A percentile compares a stretch with the other conserved stretches of the same genome.
Evolutionary conservation across 2,797 vertebrate genomes (phyloP).

Genomic region (Cirrhinus molitorella): DNA sequence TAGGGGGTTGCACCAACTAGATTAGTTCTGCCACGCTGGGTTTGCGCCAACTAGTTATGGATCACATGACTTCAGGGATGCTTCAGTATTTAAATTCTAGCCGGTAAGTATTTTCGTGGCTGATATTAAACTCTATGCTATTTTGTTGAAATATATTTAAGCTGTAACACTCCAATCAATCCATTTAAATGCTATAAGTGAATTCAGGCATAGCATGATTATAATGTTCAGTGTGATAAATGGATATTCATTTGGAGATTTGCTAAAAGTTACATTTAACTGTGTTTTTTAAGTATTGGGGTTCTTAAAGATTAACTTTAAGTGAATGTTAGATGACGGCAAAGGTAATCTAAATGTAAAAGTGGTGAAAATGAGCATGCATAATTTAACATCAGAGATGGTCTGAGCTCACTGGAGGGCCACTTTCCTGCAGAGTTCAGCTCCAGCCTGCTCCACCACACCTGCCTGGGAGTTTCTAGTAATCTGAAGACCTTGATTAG

Average conservation of each 20-base stretch:
- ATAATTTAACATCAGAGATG: constrained; percentile 21
- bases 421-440: constrained; percentile 20
- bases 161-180: neutral
- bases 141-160: neutral
- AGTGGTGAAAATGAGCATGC: constrained; percentile 1
- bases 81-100: neutral
- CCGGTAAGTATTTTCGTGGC: neutral
- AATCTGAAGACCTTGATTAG: constrained; percentile 1
- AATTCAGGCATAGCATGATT: neutral
- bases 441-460: neutral
- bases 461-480: neutral
- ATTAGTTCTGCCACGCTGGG: constrained; percentile 1
- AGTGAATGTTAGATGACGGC: neutral
- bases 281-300: neutral
- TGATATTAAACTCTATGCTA: neutral
- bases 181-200: neutral
- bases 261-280: neutral
- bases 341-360: constrained; percentile 2
- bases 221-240: neutral
- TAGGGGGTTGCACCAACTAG: constrained; percentile 27
- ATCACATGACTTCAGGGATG: neutral
- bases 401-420: constrained; percentile 30
- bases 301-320: constrained; percentile 6
- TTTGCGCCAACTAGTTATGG: constrained; percentile 12
- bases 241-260: neutral